phyloP scores from a whole-genome alignment of 2,113 vertebrate species.

The Gracilinanus agilis region DNA sequence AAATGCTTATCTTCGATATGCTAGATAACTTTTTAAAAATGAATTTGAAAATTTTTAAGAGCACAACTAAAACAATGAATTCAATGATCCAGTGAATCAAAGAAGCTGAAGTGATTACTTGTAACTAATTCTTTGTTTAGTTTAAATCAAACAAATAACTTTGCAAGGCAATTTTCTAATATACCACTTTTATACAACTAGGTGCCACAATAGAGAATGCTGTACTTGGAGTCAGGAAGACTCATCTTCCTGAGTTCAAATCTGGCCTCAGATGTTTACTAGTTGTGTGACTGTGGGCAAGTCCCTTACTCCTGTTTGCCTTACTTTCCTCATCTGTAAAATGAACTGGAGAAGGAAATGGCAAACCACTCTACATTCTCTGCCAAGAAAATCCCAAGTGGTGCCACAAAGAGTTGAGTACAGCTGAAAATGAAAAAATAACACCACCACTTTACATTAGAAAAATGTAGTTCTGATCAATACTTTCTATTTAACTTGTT shows the following conservation, averaged over 20 bases:
- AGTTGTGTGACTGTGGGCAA: not conserved
- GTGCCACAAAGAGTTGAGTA: not conserved
- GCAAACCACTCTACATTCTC: not conserved
- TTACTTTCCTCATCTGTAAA: not conserved
- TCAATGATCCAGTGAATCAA: slow-evolving; percentile 65
- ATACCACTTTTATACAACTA: not conserved
- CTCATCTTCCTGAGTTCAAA: not conserved
- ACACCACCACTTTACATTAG: slow-evolving; percentile 33
- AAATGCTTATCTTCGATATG: slow-evolving; percentile 23
- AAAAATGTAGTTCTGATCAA: slow-evolving; percentile 63
- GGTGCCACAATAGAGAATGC: not conserved
- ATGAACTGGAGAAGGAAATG: not conserved
- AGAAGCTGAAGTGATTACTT: slow-evolving; percentile 48
- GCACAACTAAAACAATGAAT: slow-evolving; percentile 50
- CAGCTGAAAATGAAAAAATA: not conserved
- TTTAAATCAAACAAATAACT: slow-evolving; percentile 62
- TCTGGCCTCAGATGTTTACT: not conserved
- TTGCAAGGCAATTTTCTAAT: slow-evolving; percentile 71
- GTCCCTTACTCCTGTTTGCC: not conserved
- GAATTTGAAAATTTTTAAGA: slow-evolving; percentile 58
- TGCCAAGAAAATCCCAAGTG: not conserved
- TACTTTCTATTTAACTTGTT: slow-evolving; percentile 77
- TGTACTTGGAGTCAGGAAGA: not conserved
- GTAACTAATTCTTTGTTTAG: slow-evolving; percentile 65
- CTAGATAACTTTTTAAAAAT: slow-evolving; percentile 59